These are phyloP conservation scores for Aphelinus certus DNA, from an alignment of 1,140 invertebrate species.

Conservation along the genomic window DNA sequence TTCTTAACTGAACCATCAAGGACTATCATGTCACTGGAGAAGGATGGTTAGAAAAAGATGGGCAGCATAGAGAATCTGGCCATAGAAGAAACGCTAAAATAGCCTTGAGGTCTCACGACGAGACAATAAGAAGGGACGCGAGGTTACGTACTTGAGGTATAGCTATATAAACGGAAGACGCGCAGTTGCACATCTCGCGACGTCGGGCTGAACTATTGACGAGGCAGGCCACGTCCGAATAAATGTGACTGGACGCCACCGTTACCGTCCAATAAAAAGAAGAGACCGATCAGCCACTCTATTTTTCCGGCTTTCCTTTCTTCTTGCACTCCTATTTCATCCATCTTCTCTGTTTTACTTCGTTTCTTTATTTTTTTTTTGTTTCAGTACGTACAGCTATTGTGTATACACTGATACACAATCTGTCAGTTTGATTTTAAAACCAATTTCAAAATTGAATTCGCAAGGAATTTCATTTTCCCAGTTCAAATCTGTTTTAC, in stretches of 20 bases:
- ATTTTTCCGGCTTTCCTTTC: neutral
- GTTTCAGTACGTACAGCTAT: neutral
- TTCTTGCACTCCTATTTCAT: neutral
- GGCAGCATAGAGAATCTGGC: neutral
- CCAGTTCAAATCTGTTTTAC: too few relatives aligned
- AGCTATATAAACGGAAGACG: neutral
- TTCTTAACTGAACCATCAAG: too few relatives aligned
- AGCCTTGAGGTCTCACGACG: neutral
- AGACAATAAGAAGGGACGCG: conserved; percentile 16
- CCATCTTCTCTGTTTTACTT: neutral
- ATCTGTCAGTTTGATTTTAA: too few relatives aligned
- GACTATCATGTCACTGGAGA: neutral
- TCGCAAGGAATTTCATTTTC: too few relatives aligned
- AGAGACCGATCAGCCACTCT: neutral
- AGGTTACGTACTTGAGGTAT: neutral
- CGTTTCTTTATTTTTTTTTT: neutral
- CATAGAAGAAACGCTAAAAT: neutral
- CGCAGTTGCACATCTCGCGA: neutral
- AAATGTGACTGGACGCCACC: neutral
- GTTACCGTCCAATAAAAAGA: conserved; percentile 2
- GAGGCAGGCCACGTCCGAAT: conserved; percentile 22
- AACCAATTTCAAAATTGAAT: too few relatives aligned
- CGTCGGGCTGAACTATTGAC: neutral
- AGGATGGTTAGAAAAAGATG: neutral
- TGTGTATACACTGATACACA: too few relatives aligned